Evolutionary conservation across 2,113 vertebrate species (phyloP), one percentile per base, ranked within the genome.

Genomic region (Pseudonaja textilis): DNA sequence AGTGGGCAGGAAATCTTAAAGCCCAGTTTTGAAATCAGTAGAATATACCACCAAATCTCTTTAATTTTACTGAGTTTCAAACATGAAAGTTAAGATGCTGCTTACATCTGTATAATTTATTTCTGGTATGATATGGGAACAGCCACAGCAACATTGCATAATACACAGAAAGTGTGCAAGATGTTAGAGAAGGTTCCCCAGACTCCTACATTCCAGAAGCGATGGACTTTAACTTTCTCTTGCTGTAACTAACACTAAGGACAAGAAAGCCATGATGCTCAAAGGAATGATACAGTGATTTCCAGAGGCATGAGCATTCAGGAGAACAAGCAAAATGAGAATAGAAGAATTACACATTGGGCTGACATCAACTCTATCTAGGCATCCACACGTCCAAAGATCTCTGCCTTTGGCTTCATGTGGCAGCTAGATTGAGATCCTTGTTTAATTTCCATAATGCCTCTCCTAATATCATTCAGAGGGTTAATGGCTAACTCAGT

Each of bases 21-120:
- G 45, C 20, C 26, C 64, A 88, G 90, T 91, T 86, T 25, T 85
- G n/a, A 93, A 93, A 91, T 91, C 90, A 69, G 45, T 55, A 86
- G 69, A 89, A 45, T 26, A 91, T 64, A 52, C 85, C 85, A 47
- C 69, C 59, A 89, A 45, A 50, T 87, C 55, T 54, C 59, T 61
- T 87, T 86, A 89, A 91, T 86, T 93, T 88, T 25, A n/a, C 45
- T 54, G 90, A 61, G 29, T 57, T 93, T 42, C 20, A 81, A 92
- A 89, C 89, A 56, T 26, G 39, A 57, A 90, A 93, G 47, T 88
- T 86, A 47, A 85, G 55, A 42, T 91, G 55, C 34, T 42, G 18
- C 55, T 54, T 91, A 47, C 34, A 12, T 87, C 29, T 88, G 52
- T 88, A 93, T 91, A 91, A 93, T 91, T 93, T 93, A 88, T 93